phyloP scores from a whole-genome alignment of 2,888 invertebrate genomes.

The Zhengitettix transpicula region DNA sequence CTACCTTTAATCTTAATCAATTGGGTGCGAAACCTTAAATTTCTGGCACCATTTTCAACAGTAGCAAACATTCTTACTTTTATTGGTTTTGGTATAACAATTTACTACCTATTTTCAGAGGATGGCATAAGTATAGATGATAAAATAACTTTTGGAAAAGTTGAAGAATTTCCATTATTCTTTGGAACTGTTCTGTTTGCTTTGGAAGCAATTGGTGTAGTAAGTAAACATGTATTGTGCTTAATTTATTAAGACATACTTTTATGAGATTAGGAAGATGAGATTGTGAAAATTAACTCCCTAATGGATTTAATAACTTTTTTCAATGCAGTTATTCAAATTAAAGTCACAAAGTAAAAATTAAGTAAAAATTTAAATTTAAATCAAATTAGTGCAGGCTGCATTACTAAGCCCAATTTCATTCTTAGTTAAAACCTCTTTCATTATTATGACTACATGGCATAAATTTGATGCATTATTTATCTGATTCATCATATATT shows the following conservation, averaged over 20 bases:
- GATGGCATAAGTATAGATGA: slow-evolving; percentile 41
- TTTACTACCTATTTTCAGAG: slow-evolving; percentile 68
- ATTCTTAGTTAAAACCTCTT: no score
- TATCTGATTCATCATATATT: no score
- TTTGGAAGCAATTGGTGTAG: slow-evolving; percentile 85
- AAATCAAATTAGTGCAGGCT: no score
- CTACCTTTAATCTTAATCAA: slow-evolving; percentile 52
- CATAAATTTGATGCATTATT: no score
- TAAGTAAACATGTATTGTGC: slow-evolving; percentile 29
- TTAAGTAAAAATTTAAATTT: no score
- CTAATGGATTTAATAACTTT: not conserved
- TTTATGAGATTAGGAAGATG: no score
- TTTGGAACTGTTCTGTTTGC: slow-evolving; percentile 94
- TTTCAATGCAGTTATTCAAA: not conserved
- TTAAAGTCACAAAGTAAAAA: not conserved
- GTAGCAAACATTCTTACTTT: slow-evolving; percentile 75
- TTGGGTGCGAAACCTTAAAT: slow-evolving; percentile 69
- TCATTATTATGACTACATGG: no score
- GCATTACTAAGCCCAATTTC: no score
- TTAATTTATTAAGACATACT: not conserved
- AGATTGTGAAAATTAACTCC: not conserved
- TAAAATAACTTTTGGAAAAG: slow-evolving; percentile 42
- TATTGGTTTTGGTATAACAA: slow-evolving; percentile 66
- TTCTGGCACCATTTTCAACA: slow-evolving; percentile 77
- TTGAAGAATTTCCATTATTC: slow-evolving; percentile 68